phyloP scores from a whole-genome alignment of 2,797 vertebrate genomes.

The Tiaroga cobitis region DNA sequence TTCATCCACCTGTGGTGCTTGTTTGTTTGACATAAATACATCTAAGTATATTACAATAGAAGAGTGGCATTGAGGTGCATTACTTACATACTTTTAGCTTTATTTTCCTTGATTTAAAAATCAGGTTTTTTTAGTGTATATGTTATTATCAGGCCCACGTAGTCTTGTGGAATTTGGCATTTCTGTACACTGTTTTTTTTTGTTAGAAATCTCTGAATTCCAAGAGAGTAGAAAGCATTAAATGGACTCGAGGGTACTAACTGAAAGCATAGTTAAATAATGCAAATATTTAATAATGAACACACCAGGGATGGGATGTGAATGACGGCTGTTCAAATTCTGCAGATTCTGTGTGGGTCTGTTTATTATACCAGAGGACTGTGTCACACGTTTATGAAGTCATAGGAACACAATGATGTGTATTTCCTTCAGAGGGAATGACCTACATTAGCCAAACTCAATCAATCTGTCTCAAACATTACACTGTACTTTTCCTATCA shows the following conservation, averaged over 20 bases:
- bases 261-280: neutral
- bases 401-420: neutral
- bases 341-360: neutral
- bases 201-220: neutral
- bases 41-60: neutral
- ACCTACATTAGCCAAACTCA: conserved; percentile 29
- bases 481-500: conserved; percentile 6
- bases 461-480: conserved; percentile 16
- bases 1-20: neutral
- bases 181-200: neutral
- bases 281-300: conserved; percentile 7
- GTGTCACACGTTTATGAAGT: neutral
- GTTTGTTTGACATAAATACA: neutral
- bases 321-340: conserved; percentile 3
- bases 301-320: neutral
- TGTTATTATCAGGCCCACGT: neutral
- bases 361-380: neutral
- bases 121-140: neutral
- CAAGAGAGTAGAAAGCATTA: neutral
- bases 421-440: neutral
- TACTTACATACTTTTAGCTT: neutral
- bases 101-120: neutral
- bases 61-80: neutral
- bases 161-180: neutral
- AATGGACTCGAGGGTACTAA: neutral